A percentile compares a stretch with the other conserved stretches of the same genome.
Evolutionary conservation across 2,888 invertebrate genomes (phyloP).

Genomic region (Tipula lateralis): DNA sequence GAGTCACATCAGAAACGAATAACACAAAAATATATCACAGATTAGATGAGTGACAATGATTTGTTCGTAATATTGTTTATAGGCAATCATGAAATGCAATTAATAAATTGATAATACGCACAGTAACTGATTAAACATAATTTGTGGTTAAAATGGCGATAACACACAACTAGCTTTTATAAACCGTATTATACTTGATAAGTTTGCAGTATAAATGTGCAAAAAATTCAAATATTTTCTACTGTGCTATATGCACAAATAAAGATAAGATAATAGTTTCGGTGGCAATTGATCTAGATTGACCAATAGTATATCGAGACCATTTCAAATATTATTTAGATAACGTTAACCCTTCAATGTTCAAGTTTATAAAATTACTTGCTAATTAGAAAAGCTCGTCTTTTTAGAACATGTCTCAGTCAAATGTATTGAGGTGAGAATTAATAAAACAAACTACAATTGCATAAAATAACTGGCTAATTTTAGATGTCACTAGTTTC

Average conservation of each 20-base stretch:
- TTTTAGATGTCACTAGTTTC: too few relatives aligned
- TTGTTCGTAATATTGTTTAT: neutral
- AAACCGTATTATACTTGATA: neutral
- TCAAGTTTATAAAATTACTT: neutral
- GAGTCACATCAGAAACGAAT: neutral
- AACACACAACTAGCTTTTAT: neutral
- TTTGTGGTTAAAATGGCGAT: neutral
- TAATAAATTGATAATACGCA: neutral
- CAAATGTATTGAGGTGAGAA: too few relatives aligned
- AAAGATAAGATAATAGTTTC: neutral
- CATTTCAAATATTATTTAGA: neutral
- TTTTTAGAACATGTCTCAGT: neutral
- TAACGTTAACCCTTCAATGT: neutral
- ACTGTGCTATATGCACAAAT: neutral
- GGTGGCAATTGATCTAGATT: neutral
- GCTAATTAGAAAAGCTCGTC: neutral
- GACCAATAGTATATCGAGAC: neutral
- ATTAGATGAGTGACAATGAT: neutral
- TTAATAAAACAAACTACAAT: too few relatives aligned
- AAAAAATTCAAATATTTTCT: neutral
- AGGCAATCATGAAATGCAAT: neutral
- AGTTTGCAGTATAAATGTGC: neutral
- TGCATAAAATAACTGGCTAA: too few relatives aligned
- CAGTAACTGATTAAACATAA: neutral
- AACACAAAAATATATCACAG: neutral